Evolutionary conservation across 1,140 invertebrate genomes (phyloP).

Genomic region (Hycleus cichorii): DNA sequence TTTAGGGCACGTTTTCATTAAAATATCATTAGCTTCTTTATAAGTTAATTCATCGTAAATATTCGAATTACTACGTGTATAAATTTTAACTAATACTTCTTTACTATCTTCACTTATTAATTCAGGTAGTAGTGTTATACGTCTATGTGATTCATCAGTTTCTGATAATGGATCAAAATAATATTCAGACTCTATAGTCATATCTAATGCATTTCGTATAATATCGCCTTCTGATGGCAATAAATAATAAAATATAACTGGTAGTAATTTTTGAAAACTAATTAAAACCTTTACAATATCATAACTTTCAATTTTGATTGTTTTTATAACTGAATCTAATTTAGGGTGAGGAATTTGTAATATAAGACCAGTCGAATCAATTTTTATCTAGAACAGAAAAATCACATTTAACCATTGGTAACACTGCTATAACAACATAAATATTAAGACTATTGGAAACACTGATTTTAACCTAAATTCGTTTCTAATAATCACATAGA

Average conservation of each 20-base stretch:
- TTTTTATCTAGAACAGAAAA: slow-evolving; percentile 44
- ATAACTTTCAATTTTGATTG: slow-evolving; percentile 53
- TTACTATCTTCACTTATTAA: slow-evolving; percentile 57
- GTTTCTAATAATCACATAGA: no score
- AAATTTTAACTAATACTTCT: slow-evolving; percentile 56
- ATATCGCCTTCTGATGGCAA: slow-evolving; percentile 54
- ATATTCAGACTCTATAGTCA: slow-evolving; percentile 54
- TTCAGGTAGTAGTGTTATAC: slow-evolving; percentile 72
- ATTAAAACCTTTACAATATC: slow-evolving; percentile 65
- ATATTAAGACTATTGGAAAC: no score
- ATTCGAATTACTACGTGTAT: slow-evolving; percentile 40
- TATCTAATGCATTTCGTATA: slow-evolving; percentile 60
- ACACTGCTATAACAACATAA: no score
- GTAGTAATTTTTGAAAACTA: slow-evolving; percentile 63
- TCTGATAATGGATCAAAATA: slow-evolving; percentile 50
- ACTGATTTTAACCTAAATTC: no score
- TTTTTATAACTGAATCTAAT: slow-evolving; percentile 49
- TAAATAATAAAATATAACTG: slow-evolving; percentile 72
- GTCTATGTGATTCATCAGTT: slow-evolving; percentile 57
- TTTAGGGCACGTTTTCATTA: slow-evolving; percentile 65
- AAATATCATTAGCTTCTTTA: slow-evolving; percentile 73
- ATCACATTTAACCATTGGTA: neutral
- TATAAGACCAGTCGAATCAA: slow-evolving; percentile 57
- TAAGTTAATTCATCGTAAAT: slow-evolving; percentile 61
- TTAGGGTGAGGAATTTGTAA: slow-evolving; percentile 58